Base-by-base conservation (phyloP, 1,140 invertebrate genomes). In the Rhynchophorus ferrugineus region DNA sequence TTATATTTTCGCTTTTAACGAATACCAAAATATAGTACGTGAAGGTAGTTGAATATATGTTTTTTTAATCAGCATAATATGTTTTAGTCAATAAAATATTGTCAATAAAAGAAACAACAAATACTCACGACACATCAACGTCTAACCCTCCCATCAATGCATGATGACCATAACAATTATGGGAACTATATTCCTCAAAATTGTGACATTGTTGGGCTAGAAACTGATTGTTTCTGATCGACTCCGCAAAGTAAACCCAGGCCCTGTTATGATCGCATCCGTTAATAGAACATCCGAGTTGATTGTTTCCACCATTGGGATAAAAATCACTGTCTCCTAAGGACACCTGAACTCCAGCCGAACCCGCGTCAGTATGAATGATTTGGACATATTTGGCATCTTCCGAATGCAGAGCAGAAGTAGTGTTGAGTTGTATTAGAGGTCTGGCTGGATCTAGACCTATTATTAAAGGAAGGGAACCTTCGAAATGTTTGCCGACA, bases 321-420 rank as follows among this genome's bases (percentile, higher is more conserved):
- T 80, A 85, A 63, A 84, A 87, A 67, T 87, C 84, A 29, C 77
- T 80, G 60, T 84, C 77, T 3, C 82, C 82, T 36, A 82, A 61
- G 0, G 79, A 75, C 1, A 73, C 74, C 21, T 67, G 65, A 57
- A 81, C 79, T 2, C 78, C 82, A 20, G 83, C 70, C 50, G 75
- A 51, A 51, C 74, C 67, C 58, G 69, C 75, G 59, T 81, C 78
- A 0, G 81, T 79, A 61, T 85, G 83, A 24, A 84, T 74, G 1
- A 80, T 71, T 55, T 83, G 78, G 0, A 83, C 81, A 56, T 78
- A 80, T 2, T 61, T 44, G 0, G 77, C 81, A 57, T 84, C 81
- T 22, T 62, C 67, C 59, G 73, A 73, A 60, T 84, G 80, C 5
- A 85, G 65, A 47, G 80, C 69, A 34, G 72, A 68, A 9, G 69